Evolutionary conservation across 2,888 invertebrate genomes (phyloP).

Genomic region (Pollenia labialis): DNA sequence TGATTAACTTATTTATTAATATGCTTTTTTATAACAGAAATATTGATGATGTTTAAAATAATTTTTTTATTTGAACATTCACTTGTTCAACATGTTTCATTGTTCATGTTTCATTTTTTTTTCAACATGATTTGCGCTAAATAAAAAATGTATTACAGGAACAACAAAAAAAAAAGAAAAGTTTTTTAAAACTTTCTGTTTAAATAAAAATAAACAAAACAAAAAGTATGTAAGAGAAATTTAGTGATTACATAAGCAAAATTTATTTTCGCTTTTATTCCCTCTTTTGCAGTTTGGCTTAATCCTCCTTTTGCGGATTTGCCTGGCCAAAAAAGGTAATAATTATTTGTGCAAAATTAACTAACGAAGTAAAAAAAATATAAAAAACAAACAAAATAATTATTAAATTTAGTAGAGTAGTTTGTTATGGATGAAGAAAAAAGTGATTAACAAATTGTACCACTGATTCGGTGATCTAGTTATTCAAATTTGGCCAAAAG

Average conservation of each 20-base stretch:
- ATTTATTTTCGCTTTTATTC: constrained; percentile 8
- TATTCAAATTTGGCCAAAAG: constrained; percentile 23
- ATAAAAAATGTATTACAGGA: not conserved
- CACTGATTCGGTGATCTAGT: constrained; percentile 8
- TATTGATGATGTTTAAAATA: not conserved
- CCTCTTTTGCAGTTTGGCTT: not conserved
- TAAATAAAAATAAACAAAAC: not conserved
- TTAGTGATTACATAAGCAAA: constrained; percentile 54
- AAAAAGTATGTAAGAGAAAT: constrained; percentile 42
- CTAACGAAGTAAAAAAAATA: constrained; percentile 10
- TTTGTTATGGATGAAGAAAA: constrained; percentile 3
- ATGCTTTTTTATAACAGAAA: too few species aligned
- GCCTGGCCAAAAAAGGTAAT: constrained; percentile 12
- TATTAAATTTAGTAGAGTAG: constrained; percentile 18
- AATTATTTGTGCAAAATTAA: constrained; percentile 28
- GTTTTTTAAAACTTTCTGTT: constrained; percentile 25
- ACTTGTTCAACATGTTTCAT: constrained; percentile 22
- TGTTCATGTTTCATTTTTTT: constrained; percentile 6
- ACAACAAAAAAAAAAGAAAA: constrained; percentile 4
- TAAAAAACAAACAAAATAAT: constrained; percentile 29
- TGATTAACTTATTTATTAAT: not conserved
- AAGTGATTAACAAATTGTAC: not conserved
- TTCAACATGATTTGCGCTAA: not conserved
- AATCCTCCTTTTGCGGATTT: constrained; percentile 26
- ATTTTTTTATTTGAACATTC: not conserved